phyloP scores from a whole-genome alignment of 2,797 vertebrate species.

The Phalanger gymnotis region DNA sequence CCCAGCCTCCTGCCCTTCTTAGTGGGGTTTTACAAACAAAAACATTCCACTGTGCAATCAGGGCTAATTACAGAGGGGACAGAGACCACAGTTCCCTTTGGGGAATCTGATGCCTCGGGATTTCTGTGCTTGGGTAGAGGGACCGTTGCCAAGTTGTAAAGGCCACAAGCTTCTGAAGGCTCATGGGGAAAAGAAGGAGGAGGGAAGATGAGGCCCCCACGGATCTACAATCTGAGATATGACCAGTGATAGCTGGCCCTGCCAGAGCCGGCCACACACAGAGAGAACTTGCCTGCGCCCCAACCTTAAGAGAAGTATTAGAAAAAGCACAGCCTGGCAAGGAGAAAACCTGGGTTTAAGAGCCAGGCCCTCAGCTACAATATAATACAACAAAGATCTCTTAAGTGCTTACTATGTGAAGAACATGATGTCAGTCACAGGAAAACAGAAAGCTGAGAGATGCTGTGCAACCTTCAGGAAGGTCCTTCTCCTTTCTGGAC shows the following conservation, averaged over 20 bases:
- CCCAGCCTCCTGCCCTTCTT: constrained; percentile 5
- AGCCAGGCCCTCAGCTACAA: neutral
- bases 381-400: neutral
- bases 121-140: neutral
- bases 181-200: neutral
- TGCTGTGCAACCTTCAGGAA: neutral
- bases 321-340: neutral
- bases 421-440: neutral
- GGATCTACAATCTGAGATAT: neutral
- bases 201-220: neutral
- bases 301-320: neutral
- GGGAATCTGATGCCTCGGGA: neutral
- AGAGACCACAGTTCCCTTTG: constrained; percentile 1
- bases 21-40: constrained; percentile 2
- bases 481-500: neutral
- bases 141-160: neutral
- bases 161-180: neutral
- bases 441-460: neutral
- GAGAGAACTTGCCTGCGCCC: neutral
- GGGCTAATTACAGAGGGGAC: neutral
- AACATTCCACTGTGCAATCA: constrained; percentile 7
- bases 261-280: neutral
- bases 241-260: neutral
- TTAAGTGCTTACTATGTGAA: neutral
- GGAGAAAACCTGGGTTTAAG: neutral